Evolutionary conservation across 2,888 invertebrate genomes (phyloP).

Genomic region (Alloscopus bannaensis): DNA sequence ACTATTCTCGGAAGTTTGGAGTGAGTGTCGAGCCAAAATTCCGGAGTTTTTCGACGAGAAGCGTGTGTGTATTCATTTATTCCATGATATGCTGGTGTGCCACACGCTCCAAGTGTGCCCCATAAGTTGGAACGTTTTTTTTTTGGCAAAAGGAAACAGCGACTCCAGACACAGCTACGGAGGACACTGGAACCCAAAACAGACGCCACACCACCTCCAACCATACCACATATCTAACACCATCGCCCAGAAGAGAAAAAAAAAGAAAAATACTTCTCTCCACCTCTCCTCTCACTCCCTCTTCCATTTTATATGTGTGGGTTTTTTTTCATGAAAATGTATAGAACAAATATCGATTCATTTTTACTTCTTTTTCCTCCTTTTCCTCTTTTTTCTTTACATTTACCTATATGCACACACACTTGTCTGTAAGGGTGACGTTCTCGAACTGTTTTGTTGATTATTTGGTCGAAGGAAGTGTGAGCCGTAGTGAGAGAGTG

Average conservation of each 20-base stretch:
- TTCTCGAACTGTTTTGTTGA: conserved; percentile 24
- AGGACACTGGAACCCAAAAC: conserved; percentile 48
- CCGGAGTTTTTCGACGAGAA: conserved; percentile 24
- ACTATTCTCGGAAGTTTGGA: background rate
- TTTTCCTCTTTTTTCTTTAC: too few species aligned
- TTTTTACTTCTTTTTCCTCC: conserved; percentile 11
- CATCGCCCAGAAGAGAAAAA: conserved; percentile 23
- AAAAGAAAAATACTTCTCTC: too few species aligned
- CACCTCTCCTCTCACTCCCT: conserved; percentile 8
- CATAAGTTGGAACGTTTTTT: background rate
- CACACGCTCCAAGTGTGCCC: background rate
- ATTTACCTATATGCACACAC: background rate
- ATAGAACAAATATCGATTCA: conserved; percentile 51
- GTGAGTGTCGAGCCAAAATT: background rate
- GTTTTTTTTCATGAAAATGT: conserved; percentile 28
- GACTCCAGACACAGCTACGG: conserved; percentile 44
- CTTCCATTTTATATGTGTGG: too few species aligned
- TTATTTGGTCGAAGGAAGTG: conserved; percentile 30
- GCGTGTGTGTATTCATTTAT: background rate
- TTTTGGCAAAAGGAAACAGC: conserved; percentile 36
- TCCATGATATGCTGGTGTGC: background rate
- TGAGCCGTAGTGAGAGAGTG: background rate
- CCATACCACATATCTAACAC: conserved; percentile 17
- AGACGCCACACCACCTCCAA: conserved; percentile 44
- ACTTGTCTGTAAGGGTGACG: conserved; percentile 1